These are phyloP conservation scores for Menidia beryllina DNA, from an alignment of 2,113 vertebrate genomes.

Conservation along the genomic window DNA sequence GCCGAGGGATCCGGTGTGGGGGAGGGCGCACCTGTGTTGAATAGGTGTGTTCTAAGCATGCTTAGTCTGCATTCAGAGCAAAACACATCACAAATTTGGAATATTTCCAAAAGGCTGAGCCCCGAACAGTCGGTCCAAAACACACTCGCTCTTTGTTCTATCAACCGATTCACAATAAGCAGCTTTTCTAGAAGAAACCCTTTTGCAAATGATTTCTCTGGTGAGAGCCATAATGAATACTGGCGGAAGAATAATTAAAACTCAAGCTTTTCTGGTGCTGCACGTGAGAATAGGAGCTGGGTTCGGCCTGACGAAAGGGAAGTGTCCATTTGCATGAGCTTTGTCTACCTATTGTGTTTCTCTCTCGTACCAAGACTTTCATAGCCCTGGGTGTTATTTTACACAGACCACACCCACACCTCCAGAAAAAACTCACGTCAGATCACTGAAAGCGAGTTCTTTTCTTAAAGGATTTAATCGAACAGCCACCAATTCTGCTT, in stretches of 20 bases:
- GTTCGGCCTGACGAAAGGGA: neutral
- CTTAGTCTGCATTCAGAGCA: neutral
- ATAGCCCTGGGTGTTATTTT: conserved; percentile 52
- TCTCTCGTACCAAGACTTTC: neutral
- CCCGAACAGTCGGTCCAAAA: too few species aligned
- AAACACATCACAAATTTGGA: neutral
- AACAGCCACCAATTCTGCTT: too few species aligned
- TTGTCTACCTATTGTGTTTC: conserved; percentile 23
- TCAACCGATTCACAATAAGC: neutral
- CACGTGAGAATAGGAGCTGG: neutral
- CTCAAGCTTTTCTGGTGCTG: neutral
- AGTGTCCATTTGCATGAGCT: conserved; percentile 6
- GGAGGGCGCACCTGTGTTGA: neutral
- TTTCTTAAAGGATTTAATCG: too few species aligned
- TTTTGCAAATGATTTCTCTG: conserved; percentile 37
- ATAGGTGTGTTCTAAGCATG: neutral
- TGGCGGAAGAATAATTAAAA: conserved; percentile 10
- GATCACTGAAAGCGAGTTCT: neutral
- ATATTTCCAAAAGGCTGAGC: too few species aligned
- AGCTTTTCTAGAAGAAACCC: neutral
- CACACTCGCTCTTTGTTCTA: neutral
- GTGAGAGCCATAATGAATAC: conserved; percentile 7
- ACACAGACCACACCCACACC: conserved; percentile 41
- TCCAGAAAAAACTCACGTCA: neutral
- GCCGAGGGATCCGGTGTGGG: neutral